These are phyloP conservation scores for Drosophila pectinifera DNA, from an alignment of 1,140 invertebrate species.

Conservation along the genomic window DNA sequence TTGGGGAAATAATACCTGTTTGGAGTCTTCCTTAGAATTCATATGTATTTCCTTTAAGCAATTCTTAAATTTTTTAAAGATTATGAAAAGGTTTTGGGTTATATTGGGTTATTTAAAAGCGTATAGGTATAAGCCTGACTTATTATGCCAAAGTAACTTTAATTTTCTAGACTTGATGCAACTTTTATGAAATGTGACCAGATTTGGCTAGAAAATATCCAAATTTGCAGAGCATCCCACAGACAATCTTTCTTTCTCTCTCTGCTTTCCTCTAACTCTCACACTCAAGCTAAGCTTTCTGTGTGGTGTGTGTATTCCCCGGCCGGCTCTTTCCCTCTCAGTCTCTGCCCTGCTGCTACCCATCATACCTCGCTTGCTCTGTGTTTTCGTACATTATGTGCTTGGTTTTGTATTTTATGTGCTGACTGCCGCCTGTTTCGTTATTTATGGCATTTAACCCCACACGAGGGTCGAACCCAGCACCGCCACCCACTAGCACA, in stretches of 20 bases:
- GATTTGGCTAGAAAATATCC: conserved; percentile 17
- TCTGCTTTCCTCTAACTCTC: conserved; percentile 23
- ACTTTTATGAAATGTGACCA: not conserved
- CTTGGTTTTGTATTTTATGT: conserved; percentile 66
- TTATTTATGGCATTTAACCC: conserved; percentile 81
- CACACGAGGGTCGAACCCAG: conserved; percentile 37
- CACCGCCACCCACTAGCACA: conserved; percentile 26
- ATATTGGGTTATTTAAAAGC: too few species aligned
- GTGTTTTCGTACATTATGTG: conserved; percentile 62
- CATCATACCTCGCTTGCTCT: conserved; percentile 11
- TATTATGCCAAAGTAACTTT: too few species aligned
- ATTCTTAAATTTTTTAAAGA: too few species aligned
- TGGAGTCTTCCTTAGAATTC: too few species aligned
- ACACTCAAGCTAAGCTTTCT: conserved; percentile 57
- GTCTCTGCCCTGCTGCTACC: conserved; percentile 5
- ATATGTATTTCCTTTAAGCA: too few species aligned
- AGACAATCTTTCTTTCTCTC: conserved; percentile 22
- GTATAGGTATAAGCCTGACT: too few species aligned
- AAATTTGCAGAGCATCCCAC: conserved; percentile 17
- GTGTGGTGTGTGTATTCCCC: conserved; percentile 42
- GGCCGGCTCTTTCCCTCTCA: conserved; percentile 52
- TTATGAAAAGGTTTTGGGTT: too few species aligned
- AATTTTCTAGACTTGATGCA: too few species aligned
- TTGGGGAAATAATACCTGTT: not conserved
- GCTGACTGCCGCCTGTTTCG: conserved; percentile 68